Percentiles rank a stretch among this genome's conserved stretches.
These are phyloP conservation scores for Erithacus rubecula DNA, from an alignment of 2,797 vertebrate species.

Conservation along the genomic window DNA sequence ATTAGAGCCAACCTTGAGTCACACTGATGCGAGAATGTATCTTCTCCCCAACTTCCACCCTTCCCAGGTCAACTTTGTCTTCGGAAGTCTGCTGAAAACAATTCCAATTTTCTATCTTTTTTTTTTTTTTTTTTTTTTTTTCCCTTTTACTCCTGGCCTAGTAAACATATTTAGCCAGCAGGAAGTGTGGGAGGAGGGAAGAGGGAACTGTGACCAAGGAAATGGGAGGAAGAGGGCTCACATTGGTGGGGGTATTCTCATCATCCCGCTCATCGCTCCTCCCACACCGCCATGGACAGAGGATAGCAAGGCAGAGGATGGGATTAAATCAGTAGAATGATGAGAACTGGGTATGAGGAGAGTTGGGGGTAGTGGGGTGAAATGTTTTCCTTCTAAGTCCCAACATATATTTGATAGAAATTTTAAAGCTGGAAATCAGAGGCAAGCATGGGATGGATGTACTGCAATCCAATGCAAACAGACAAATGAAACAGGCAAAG, in stretches of 20 bases:
- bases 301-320: neutral
- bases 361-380: neutral
- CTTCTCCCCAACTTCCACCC: neutral
- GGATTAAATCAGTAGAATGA: neutral
- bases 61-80: neutral
- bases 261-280: neutral
- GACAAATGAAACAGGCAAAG: neutral
- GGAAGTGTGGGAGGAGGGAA: neutral
- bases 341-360: neutral
- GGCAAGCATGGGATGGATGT: accelerated
- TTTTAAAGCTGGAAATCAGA: neutral
- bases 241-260: neutral
- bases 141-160: neutral
- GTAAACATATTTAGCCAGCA: neutral
- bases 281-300: neutral
- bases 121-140: neutral
- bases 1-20: neutral
- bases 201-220: neutral
- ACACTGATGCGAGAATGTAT: neutral
- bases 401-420: neutral
- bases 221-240: neutral
- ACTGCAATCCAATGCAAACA: neutral
- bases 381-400: neutral
- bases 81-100: neutral
- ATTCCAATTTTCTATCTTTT: neutral